phyloP scores from a whole-genome alignment of 1,140 invertebrate species.

The Microplitis mediator region DNA sequence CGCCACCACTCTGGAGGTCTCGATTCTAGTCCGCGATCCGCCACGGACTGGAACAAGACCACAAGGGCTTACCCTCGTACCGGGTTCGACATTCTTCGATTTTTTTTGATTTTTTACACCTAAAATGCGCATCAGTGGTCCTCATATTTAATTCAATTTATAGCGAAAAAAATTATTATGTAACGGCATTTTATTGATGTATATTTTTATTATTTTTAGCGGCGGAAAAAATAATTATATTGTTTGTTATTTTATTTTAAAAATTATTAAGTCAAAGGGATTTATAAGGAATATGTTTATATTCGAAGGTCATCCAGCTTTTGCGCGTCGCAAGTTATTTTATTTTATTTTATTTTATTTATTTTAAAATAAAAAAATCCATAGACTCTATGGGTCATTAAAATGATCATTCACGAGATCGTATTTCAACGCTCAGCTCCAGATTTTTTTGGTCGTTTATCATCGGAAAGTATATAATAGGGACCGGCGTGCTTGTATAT shows the following conservation, averaged over 20 bases:
- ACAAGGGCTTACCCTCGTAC: neutral
- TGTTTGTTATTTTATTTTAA: neutral
- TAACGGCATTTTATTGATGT: too few species aligned
- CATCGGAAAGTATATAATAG: too few species aligned
- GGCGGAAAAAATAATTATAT: neutral
- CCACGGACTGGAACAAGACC: conserved; percentile 5
- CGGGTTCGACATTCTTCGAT: neutral
- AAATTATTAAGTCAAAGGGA: neutral
- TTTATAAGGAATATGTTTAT: conserved; percentile 20
- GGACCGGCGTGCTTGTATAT: too few species aligned
- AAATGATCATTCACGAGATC: conserved; percentile 6
- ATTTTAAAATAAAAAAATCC: neutral
- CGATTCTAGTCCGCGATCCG: conserved; percentile 19
- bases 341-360: conserved; percentile 9
- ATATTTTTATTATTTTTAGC: too few species aligned
- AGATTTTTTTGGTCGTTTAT: conserved; percentile 4
- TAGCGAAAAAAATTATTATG: too few species aligned
- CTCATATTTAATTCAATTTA: neutral
- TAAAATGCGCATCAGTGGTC: neutral
- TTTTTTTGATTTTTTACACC: conserved; percentile 7
- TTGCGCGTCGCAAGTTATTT: neutral
- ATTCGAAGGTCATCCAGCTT: conserved; percentile 19
- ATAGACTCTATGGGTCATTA: conserved; percentile 5
- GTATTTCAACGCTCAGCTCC: conserved; percentile 5
- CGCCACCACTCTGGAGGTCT: conserved; percentile 15